Percentiles rank a stretch among this genome's conserved stretches.
These are phyloP conservation scores for Tor tambroides DNA, from an alignment of 2,113 vertebrate species.

Conservation along the genomic window DNA sequence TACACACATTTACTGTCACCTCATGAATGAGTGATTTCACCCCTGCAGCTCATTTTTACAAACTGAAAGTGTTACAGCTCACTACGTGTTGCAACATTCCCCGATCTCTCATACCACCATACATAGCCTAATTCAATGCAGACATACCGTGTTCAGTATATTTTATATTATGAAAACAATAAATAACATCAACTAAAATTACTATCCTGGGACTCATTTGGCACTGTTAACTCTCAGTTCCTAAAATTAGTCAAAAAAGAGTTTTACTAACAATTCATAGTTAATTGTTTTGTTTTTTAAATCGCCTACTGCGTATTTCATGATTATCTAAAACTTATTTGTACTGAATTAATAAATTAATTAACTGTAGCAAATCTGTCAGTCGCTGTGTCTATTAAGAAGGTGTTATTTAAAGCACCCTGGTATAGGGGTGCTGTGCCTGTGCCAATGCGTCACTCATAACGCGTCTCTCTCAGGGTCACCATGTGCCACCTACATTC, in stretches of 20 bases:
- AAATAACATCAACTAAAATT: background rate
- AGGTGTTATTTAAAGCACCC: constrained; percentile 10
- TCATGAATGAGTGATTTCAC: constrained; percentile 4
- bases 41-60: background rate
- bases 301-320: too few species aligned
- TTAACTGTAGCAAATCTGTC: background rate
- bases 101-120: background rate
- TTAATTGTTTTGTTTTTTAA: too few species aligned
- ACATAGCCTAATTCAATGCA: background rate
- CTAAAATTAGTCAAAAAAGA: background rate
- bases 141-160: background rate
- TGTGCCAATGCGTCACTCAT: background rate
- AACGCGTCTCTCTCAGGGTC: constrained; percentile 55
- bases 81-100: background rate
- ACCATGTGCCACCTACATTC: constrained; percentile 54
- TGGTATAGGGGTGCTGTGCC: background rate
- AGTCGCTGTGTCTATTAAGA: background rate
- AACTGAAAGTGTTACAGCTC: background rate
- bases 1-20: background rate
- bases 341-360: background rate
- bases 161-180: constrained; percentile 2
- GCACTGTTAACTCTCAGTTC: background rate
- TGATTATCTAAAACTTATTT: background rate
- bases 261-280: background rate
- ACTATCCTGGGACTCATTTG: too few species aligned